Percentiles rank a stretch among this genome's conserved stretches.
Conservation (phyloP, 2,113 vertebrate species). For the Apaloderma vittatum region DNA sequence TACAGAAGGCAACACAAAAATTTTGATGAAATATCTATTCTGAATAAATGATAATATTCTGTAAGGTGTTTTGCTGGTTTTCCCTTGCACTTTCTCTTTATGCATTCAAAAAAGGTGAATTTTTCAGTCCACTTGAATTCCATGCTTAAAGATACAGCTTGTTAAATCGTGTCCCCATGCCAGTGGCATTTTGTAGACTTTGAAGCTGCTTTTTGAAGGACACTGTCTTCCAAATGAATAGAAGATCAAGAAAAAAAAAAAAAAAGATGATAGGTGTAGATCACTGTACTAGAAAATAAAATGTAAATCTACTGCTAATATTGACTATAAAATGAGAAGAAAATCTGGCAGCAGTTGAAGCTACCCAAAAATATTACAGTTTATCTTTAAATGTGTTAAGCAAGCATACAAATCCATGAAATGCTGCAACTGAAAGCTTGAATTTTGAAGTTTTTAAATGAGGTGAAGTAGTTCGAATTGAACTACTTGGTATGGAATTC, state of each 20-base stretch:
- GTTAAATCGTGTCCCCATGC: not conserved
- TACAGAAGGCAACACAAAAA: not conserved
- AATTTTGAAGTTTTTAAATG: not conserved
- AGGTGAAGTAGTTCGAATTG: not conserved
- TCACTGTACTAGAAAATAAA: not conserved
- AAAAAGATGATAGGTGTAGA: not conserved
- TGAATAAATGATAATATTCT: not conserved
- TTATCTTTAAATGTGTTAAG: not conserved
- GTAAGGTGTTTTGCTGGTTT: not conserved
- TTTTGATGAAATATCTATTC: not conserved
- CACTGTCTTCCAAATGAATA: not conserved
- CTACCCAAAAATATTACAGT: not conserved
- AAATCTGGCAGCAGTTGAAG: not conserved
- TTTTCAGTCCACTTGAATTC: not conserved
- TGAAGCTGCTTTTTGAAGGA: conserved; percentile 13
- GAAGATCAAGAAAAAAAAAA: conserved; percentile 5
- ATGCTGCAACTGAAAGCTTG: not conserved
- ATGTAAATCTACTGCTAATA: not conserved
- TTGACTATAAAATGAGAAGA: not conserved
- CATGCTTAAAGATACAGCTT: not conserved
- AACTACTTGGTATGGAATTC: not conserved
- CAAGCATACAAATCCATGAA: not conserved
- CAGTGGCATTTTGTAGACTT: not conserved
- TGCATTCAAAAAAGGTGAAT: not conserved
- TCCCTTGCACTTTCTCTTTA: not conserved